These are phyloP conservation scores for Anguilla rostrata DNA, from an alignment of 2,113 vertebrate species.

Conservation along the genomic window DNA sequence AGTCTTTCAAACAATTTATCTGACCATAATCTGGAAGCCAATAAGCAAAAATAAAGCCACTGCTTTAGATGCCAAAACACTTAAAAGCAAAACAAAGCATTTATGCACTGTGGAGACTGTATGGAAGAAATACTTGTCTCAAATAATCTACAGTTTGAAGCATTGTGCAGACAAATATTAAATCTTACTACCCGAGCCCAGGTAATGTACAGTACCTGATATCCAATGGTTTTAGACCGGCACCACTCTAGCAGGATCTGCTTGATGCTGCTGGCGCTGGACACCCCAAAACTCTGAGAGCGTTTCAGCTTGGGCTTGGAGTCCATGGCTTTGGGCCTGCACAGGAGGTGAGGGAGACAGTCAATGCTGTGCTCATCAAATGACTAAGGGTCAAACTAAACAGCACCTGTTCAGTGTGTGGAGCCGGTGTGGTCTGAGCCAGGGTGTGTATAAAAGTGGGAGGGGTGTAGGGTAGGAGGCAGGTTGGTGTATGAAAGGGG, in stretches of 20 bases:
- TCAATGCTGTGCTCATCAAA: neutral
- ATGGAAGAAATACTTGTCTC: too few species aligned
- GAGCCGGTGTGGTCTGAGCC: too few species aligned
- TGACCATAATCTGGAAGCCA: too few species aligned
- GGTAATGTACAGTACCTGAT: constrained; percentile 73
- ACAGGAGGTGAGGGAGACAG: constrained; percentile 13
- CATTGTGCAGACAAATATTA: neutral
- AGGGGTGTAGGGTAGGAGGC: neutral
- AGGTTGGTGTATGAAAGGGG: neutral
- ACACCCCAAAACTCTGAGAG: constrained; percentile 87
- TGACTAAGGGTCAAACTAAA: neutral
- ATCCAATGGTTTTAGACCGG: constrained; percentile 91
- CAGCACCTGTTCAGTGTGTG: neutral
- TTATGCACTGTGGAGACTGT: too few species aligned
- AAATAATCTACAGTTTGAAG: too few species aligned
- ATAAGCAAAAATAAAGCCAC: too few species aligned
- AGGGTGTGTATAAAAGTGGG: too few species aligned
- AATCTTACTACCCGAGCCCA: neutral
- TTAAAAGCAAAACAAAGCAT: too few species aligned
- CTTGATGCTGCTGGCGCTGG: constrained; percentile 92
- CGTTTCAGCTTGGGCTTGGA: constrained; percentile 84
- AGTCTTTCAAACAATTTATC: too few species aligned
- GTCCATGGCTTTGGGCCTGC: constrained; percentile 77
- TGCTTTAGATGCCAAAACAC: too few species aligned
- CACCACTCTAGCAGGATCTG: constrained; percentile 94